Evolutionary conservation across 2,113 vertebrate species (phyloP).

Genomic region (Nesospiza acunhae): DNA sequence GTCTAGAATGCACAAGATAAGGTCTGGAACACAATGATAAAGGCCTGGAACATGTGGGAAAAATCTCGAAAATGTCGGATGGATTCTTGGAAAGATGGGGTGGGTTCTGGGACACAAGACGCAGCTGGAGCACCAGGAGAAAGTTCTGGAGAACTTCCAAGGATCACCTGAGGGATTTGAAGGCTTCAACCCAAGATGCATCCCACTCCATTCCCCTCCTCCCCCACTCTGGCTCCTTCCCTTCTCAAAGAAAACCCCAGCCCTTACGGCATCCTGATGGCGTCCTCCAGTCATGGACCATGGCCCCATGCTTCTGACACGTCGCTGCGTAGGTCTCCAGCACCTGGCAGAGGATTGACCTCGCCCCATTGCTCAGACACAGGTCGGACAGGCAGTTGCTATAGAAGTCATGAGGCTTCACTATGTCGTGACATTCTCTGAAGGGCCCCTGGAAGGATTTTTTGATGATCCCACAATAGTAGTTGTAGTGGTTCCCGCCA

Average conservation of each 20-base stretch:
- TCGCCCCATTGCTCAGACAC: slow-evolving; percentile 61
- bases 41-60: background rate
- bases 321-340: slow-evolving; percentile 58
- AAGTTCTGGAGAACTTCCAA: background rate
- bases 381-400: slow-evolving; percentile 74
- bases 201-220: background rate
- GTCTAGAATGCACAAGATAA: background rate
- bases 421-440: slow-evolving; percentile 47
- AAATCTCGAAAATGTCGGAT: background rate
- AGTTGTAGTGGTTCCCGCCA: background rate
- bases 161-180: background rate
- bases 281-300: slow-evolving; percentile 71
- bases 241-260: background rate
- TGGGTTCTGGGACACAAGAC: background rate
- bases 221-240: background rate
- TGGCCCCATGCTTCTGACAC: slow-evolving; percentile 51
- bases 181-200: background rate
- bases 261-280: slow-evolving; percentile 73
- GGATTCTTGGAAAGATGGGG: background rate
- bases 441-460: slow-evolving; percentile 67
- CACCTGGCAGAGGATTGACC: slow-evolving; percentile 68
- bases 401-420: slow-evolving; percentile 64
- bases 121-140: background rate
- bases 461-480: slow-evolving; percentile 73
- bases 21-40: background rate